Percentiles rank a stretch among this genome's conserved stretches.
Evolutionary conservation across 2,113 vertebrate genomes (phyloP).

Genomic region (Xerus inauris): DNA sequence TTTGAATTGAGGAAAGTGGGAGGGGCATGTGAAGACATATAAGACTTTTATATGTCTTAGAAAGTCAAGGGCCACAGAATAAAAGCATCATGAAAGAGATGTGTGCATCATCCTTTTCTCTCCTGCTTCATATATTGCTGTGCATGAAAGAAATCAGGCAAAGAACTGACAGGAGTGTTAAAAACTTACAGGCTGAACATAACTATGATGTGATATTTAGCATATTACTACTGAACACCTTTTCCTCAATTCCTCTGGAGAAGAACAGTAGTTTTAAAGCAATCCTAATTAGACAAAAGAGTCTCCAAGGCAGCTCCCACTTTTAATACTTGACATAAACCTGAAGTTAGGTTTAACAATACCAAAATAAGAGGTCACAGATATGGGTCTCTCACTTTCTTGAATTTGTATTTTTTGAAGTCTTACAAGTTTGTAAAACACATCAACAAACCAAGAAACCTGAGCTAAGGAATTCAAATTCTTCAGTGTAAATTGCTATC

Average conservation of each 20-base stretch:
- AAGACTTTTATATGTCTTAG: background rate
- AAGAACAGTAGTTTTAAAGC: constrained; percentile 81
- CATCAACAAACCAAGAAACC: constrained; percentile 20
- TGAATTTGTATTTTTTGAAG: constrained; percentile 52
- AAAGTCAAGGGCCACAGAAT: background rate
- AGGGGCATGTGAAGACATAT: background rate
- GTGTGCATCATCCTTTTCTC: background rate
- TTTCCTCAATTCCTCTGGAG: constrained; percentile 81
- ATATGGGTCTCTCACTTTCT: constrained; percentile 65
- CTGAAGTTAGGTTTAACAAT: constrained; percentile 78
- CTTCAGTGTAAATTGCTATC: background rate
- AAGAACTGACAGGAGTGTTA: constrained; percentile 58
- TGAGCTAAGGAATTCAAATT: constrained; percentile 14
- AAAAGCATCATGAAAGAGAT: background rate
- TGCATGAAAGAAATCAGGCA: constrained; percentile 13
- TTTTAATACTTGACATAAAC: constrained; percentile 78
- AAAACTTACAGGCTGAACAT: constrained; percentile 67
- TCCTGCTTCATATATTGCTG: background rate
- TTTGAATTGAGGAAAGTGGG: background rate
- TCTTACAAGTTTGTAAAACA: background rate
- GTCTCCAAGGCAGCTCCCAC: constrained; percentile 65
- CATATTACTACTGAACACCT: constrained; percentile 78
- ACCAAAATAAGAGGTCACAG: constrained; percentile 71
- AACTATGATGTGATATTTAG: constrained; percentile 76
- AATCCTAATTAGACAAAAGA: constrained; percentile 75